phyloP scores from a whole-genome alignment of 2,888 invertebrate genomes.

The Agrotis puta region DNA sequence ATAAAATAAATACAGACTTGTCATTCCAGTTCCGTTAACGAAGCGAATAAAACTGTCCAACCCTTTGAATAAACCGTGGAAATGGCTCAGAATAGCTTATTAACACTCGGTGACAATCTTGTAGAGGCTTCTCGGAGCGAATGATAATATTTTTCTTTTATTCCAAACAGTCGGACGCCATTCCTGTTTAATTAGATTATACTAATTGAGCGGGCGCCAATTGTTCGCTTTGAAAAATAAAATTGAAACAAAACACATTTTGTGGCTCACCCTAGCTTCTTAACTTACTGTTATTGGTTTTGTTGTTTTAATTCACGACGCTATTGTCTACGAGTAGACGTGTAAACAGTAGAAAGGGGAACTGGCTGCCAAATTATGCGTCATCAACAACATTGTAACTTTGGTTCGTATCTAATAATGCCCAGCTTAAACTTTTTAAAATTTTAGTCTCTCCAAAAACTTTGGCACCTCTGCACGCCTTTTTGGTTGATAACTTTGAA shows the following conservation, averaged over 20 bases:
- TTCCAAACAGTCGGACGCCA: slow-evolving; percentile 78
- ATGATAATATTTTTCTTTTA: slow-evolving; percentile 88
- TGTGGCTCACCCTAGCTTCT: slow-evolving; percentile 65
- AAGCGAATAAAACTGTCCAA: slow-evolving; percentile 86
- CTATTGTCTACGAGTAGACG: slow-evolving; percentile 50
- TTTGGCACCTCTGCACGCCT: slow-evolving; percentile 9
- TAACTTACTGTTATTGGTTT: slow-evolving; percentile 63
- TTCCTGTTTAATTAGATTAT: slow-evolving; percentile 84
- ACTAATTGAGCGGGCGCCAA: slow-evolving; percentile 80
- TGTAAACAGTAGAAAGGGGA: slow-evolving; percentile 49
- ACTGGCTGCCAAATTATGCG: slow-evolving; percentile 44
- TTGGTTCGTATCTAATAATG: slow-evolving; percentile 8
- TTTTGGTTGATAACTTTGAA: slow-evolving; percentile 18
- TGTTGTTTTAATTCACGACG: slow-evolving; percentile 59
- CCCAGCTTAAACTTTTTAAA: slow-evolving; percentile 7
- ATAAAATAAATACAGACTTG: slow-evolving; percentile 80
- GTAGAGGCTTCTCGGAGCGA: slow-evolving; percentile 78
- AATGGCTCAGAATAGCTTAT: slow-evolving; percentile 85
- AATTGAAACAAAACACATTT: slow-evolving; percentile 69
- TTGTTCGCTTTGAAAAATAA: slow-evolving; percentile 76
- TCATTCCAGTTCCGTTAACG: slow-evolving; percentile 82
- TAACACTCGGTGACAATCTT: slow-evolving; percentile 86
- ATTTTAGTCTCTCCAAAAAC: neutral
- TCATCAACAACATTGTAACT: slow-evolving; percentile 20
- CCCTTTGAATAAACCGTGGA: slow-evolving; percentile 86